Evolutionary conservation across 2,797 vertebrate genomes (phyloP).

Genomic region (Mormyrops boulengeri): DNA sequence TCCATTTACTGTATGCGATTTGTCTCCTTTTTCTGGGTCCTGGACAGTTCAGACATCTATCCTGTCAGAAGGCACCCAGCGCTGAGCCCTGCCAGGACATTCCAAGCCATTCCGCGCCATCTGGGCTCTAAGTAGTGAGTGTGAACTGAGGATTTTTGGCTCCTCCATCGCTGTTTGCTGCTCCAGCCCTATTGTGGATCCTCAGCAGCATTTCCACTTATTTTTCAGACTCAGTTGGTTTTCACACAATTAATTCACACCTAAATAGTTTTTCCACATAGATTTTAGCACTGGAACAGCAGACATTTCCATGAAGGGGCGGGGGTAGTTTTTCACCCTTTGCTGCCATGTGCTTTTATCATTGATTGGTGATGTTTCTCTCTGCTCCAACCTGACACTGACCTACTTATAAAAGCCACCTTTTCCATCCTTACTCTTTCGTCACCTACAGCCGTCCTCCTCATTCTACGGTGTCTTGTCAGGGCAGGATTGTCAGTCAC

Average conservation of each 20-base stretch:
- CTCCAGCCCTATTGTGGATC: background rate
- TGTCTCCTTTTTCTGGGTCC: constrained; percentile 3
- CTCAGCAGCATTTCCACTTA: background rate
- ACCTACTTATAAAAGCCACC: background rate
- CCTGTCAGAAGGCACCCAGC: background rate
- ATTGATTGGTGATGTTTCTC: background rate
- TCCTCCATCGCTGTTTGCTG: background rate
- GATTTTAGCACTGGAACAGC: constrained; percentile 1
- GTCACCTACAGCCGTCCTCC: background rate
- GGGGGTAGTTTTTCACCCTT: background rate
- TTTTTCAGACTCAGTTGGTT: constrained; percentile 14
- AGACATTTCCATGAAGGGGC: background rate
- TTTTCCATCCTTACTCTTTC: background rate
- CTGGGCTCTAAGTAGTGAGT: background rate
- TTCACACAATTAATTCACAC: constrained; percentile 19
- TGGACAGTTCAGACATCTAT: background rate
- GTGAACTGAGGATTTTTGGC: background rate
- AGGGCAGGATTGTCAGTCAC: background rate
- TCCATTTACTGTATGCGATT: background rate
- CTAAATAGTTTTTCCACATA: background rate
- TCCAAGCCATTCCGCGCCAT: constrained; percentile 5
- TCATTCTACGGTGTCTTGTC: background rate
- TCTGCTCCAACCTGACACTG: background rate
- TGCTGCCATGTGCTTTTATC: background rate
- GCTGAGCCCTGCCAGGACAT: background rate